These are phyloP conservation scores for Chlorodrepanis virens DNA, from an alignment of 2,113 vertebrate species.

Conservation along the genomic window DNA sequence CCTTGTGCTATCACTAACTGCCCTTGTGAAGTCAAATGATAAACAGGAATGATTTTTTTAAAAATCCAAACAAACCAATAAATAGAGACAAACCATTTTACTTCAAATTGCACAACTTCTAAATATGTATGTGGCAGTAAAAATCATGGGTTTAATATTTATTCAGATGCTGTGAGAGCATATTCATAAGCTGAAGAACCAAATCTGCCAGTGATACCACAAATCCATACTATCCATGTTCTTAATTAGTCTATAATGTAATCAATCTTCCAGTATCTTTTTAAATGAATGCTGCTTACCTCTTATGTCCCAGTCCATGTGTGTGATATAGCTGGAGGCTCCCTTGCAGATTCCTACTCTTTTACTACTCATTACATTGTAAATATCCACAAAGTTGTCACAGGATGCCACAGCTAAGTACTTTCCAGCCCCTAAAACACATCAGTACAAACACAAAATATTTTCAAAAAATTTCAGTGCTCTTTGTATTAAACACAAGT, in stretches of 20 bases:
- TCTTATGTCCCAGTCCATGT: constrained; percentile 94
- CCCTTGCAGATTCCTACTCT: constrained; percentile 95
- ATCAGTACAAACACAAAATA: not conserved
- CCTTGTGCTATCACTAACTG: not conserved
- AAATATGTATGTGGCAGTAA: not conserved
- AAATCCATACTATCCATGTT: not conserved
- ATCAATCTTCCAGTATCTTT: not conserved
- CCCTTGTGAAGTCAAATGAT: not conserved
- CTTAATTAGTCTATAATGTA: not conserved
- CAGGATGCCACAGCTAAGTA: constrained; percentile 95
- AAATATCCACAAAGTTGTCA: constrained; percentile 96
- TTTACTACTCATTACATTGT: constrained; percentile 96
- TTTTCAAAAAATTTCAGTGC: not conserved
- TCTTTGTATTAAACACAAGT: not conserved
- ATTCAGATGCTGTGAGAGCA: not conserved
- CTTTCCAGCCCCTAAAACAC: constrained; percentile 86
- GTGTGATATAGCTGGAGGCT: constrained; percentile 90
- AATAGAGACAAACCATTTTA: not conserved
- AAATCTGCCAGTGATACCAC: not conserved
- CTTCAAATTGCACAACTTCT: not conserved
- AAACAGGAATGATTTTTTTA: not conserved
- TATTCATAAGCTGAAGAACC: not conserved
- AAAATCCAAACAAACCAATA: not conserved
- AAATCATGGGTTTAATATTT: not conserved
- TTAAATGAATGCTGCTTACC: constrained; percentile 72